Conservation (phyloP, 2,797 vertebrate species). For the Sorex maritimensis region DNA sequence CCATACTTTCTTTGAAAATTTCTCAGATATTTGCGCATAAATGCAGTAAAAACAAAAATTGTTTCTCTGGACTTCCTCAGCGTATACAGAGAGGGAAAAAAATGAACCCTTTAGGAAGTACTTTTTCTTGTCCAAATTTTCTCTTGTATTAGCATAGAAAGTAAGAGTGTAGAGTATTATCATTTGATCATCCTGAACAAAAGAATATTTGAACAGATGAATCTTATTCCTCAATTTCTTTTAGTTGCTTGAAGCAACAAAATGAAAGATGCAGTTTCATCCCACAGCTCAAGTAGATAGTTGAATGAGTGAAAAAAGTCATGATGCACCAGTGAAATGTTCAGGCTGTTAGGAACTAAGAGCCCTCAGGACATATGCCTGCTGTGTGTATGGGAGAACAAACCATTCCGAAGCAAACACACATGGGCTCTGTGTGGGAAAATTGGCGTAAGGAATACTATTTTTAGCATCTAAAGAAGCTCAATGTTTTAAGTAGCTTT, state of each 20-base stretch:
- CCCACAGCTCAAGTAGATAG: background rate
- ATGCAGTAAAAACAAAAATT: background rate
- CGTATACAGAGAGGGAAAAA: background rate
- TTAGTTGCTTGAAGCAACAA: conserved; percentile 5
- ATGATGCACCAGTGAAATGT: background rate
- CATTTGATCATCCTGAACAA: conserved; percentile 6
- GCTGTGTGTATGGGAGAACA: background rate
- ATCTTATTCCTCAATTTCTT: conserved; percentile 59
- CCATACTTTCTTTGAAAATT: conserved; percentile 48
- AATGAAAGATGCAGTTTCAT: conserved; percentile 3
- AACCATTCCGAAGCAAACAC: background rate
- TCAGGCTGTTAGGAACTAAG: background rate
- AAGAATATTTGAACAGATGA: conserved; percentile 45
- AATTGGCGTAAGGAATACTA: background rate
- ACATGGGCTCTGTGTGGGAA: background rate
- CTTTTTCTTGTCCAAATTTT: conserved; percentile 1
- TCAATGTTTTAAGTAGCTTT: conserved; percentile 22
- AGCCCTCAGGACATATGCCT: background rate
- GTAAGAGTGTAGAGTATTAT: background rate
- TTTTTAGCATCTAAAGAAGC: conserved; percentile 38
- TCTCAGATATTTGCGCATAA: conserved; percentile 17
- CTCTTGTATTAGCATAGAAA: conserved; percentile 39
- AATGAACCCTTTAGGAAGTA: background rate
- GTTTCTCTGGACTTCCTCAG: background rate
- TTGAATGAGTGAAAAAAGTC: background rate